Evolutionary conservation across 37 sponge, comb jelly and placozoan species (phyloP).

Genomic region (Spongia lamella): DNA sequence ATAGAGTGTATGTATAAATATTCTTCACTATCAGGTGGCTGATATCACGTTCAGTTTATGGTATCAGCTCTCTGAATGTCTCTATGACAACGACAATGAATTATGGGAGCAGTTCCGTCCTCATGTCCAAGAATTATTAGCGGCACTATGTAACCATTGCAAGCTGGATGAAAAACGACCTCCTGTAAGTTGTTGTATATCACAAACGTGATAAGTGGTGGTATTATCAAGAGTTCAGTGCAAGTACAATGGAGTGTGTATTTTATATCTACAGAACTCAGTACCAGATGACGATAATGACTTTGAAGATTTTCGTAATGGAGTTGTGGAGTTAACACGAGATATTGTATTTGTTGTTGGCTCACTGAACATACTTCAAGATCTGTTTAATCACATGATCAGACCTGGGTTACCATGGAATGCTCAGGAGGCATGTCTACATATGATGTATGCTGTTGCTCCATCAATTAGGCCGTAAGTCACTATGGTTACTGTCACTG

Average conservation of each 20-base stretch:
- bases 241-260: too few relatives aligned
- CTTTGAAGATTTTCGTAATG: conserved; percentile 56
- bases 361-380: conserved; percentile 36
- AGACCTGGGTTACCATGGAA: conserved; percentile 63
- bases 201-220: too few relatives aligned
- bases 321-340: conserved; percentile 57
- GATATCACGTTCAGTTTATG: conserved; percentile 84
- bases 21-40: conserved; percentile 38
- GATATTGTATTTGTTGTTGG: conserved; percentile 79
- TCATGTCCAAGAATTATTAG: conserved; percentile 49
- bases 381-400: conserved; percentile 52
- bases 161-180: conserved; percentile 69
- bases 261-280: conserved; percentile 24
- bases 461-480: conserved; percentile 56
- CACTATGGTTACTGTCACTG: neutral
- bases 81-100: conserved; percentile 42
- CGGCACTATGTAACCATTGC: conserved; percentile 69
- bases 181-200: conserved; percentile 10
- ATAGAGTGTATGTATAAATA: too few relatives aligned
- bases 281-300: conserved; percentile 56
- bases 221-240: neutral
- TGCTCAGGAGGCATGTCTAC: conserved; percentile 68
- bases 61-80: conserved; percentile 76
- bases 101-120: conserved; percentile 44
- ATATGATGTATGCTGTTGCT: conserved; percentile 77